Evolutionary conservation across 2,113 vertebrate species (phyloP), one percentile per base, ranked within the genome.

Genomic region (Ptilorrhoa leucosticta): DNA sequence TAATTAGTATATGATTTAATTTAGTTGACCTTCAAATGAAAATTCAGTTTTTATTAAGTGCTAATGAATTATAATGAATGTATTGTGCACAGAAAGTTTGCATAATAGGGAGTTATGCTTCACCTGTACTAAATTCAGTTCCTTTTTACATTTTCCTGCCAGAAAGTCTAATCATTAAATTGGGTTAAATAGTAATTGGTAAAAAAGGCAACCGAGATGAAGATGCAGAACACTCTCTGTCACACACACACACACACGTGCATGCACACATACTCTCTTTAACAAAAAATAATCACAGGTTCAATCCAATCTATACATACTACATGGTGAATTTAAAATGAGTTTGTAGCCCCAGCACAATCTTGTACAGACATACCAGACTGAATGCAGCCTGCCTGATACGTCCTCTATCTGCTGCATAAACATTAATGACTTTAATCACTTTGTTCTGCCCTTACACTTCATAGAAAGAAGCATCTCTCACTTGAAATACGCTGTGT

Each of bases 1-100:
- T 96, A 96, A 97, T 98, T 96, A 96, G 87, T 82, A 78, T 94
- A 88, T 71, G 70, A 97, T 97, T 96, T 96, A 94, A 91, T 97
- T 96, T 95, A 87, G 83, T 69, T 97, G 95, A 96, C 95, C 92
- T 98, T 97, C 92, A 97, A 80, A 96, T 68, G 76, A 92, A 96
- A 96, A 98, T 91, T 94, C 94, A 60, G 17, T 86, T 81, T 83
- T 92, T 97, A 96, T 96, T 96, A 96, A 95, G 89, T 83, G 88
- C 82, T 95, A 97, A 96, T 92, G 79, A 94, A 94, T 89, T 88
- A 92, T 69, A 91, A 95, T 88, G 50, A 24, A 53, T 3, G 7
- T 85, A 80, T 90, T 96, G 90, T 93, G 94, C 89, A 57, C 54
- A 83, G 85, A 88, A 90, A 88, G 64, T 78, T 69, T 86, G 31